phyloP scores from a whole-genome alignment of 2,888 invertebrate genomes.

The Napeogenes inachia region DNA sequence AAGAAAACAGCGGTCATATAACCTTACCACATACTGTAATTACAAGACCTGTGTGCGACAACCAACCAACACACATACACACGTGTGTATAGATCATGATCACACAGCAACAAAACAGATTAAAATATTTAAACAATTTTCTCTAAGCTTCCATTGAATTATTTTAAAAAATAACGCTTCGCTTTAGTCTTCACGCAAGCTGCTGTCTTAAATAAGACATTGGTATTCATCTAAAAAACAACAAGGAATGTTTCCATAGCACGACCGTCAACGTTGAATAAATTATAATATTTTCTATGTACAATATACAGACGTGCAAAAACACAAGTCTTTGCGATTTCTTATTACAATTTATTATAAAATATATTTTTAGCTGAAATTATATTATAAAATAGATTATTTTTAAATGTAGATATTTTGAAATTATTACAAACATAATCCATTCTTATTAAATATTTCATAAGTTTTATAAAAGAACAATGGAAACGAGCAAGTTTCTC shows the following conservation, averaged over 20 bases:
- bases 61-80: too few species aligned
- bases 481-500: slow-evolving; percentile 12
- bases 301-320: too few species aligned
- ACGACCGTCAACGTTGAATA: neutral
- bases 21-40: too few species aligned
- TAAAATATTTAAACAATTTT: neutral
- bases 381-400: too few species aligned
- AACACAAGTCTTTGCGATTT: too few species aligned
- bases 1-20: too few species aligned
- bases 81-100: neutral
- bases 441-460: neutral
- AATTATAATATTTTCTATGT: too few species aligned
- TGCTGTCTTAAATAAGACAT: slow-evolving; percentile 15
- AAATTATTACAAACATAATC: too few species aligned
- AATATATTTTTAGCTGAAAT: too few species aligned
- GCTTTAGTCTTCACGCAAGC: slow-evolving; percentile 6
- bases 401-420: too few species aligned
- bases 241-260: slow-evolving; percentile 10
- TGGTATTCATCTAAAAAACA: slow-evolving; percentile 17
- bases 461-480: neutral
- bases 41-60: too few species aligned
- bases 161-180: neutral
- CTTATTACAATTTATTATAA: too few species aligned
- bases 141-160: neutral
- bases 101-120: neutral